Percentiles rank a stretch among this genome's conserved stretches.
Conservation (phyloP, 2,888 invertebrate genomes). For the Drosophila rellima region DNA sequence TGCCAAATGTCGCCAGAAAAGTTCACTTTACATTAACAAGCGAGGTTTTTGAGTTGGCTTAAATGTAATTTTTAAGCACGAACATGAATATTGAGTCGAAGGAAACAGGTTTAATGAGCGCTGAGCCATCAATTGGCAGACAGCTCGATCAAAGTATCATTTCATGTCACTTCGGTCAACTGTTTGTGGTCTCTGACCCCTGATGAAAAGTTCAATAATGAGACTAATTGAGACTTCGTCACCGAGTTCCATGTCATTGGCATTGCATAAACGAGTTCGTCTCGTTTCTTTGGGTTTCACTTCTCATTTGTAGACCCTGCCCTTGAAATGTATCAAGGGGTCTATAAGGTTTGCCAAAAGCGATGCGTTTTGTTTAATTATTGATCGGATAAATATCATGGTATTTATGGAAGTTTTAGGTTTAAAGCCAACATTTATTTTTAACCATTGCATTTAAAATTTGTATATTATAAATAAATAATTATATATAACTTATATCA, state of each 20-base stretch:
- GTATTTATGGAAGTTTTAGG: too few species aligned
- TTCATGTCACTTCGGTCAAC: slow-evolving; percentile 47
- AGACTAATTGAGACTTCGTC: slow-evolving; percentile 54
- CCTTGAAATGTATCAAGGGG: too few species aligned
- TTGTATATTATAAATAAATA: too few species aligned
- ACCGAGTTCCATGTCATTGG: slow-evolving; percentile 23
- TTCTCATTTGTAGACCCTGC: neutral
- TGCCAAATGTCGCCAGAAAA: slow-evolving; percentile 21
- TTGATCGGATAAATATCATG: too few species aligned
- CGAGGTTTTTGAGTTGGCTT: neutral
- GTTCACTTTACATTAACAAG: neutral
- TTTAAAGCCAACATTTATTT: too few species aligned
- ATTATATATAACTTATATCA: too few species aligned
- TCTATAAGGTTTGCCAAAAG: too few species aligned
- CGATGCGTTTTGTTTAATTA: too few species aligned
- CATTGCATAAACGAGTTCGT: slow-evolving; percentile 28
- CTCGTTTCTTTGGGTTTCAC: neutral
- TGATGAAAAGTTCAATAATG: slow-evolving; percentile 49
- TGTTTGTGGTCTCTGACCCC: slow-evolving; percentile 44
- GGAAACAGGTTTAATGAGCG: slow-evolving; percentile 16
- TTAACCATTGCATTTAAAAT: too few species aligned
- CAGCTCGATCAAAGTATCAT: slow-evolving; percentile 53
- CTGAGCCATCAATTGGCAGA: slow-evolving; percentile 28
- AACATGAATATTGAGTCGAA: slow-evolving; percentile 6
- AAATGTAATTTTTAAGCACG: slow-evolving; percentile 7